Conservation (phyloP, 2,113 vertebrate genomes). For the Microtus montanus region DNA sequence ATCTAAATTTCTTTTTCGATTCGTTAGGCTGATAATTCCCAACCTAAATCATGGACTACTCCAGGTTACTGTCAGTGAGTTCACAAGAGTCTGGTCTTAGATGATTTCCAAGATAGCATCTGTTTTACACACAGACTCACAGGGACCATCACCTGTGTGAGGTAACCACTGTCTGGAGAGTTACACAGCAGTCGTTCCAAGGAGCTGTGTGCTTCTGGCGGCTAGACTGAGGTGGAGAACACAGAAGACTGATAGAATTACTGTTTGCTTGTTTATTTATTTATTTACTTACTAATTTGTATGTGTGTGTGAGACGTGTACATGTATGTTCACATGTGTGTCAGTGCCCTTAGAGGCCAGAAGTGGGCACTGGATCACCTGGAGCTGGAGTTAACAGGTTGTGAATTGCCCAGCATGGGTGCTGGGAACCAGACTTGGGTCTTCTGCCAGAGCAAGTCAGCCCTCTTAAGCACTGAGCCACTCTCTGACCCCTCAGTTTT, state of each 20-base stretch:
- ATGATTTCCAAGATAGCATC: slow-evolving; percentile 43
- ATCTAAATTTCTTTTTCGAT: slow-evolving; percentile 16
- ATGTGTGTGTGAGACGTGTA: not conserved
- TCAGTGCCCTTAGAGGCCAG: not conserved
- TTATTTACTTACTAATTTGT: not conserved
- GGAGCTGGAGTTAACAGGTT: not conserved
- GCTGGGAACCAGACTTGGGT: not conserved
- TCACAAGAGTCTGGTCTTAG: not conserved
- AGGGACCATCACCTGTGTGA: not conserved
- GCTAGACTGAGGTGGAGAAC: not conserved
- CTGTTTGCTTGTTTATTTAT: not conserved
- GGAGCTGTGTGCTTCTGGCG: not conserved
- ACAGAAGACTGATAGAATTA: not conserved
- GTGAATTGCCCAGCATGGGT: not conserved
- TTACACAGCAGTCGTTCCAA: not conserved
- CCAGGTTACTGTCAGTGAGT: slow-evolving; percentile 23
- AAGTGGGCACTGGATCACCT: not conserved
- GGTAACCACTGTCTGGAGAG: not conserved
- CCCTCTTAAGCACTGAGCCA: not conserved
- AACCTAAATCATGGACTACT: not conserved
- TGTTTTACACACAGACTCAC: slow-evolving; percentile 43
- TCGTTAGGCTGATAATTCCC: slow-evolving; percentile 27
- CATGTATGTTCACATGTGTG: not conserved
- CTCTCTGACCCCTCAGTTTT: not conserved
- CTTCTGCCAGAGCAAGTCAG: not conserved